Conservation (phyloP, 2,113 vertebrate species). For the Amphiprion ocellaris region DNA sequence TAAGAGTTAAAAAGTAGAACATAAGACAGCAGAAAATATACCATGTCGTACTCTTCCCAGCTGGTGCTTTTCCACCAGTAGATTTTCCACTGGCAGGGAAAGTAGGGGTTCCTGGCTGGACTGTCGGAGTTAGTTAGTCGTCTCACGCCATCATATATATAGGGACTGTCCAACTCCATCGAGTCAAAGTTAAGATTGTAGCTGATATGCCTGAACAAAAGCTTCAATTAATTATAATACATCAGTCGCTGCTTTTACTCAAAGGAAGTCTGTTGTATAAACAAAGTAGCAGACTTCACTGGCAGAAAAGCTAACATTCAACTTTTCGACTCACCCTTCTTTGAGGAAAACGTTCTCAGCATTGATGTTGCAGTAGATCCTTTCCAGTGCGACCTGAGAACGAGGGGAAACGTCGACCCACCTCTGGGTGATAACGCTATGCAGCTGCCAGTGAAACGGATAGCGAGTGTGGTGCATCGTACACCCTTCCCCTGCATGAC, state of each 20-base stretch:
- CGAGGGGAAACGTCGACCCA: conserved; percentile 54
- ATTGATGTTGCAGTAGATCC: conserved; percentile 62
- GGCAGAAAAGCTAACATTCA: no score
- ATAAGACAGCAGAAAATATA: not conserved
- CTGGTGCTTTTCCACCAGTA: conserved; percentile 51
- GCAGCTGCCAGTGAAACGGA: conserved; percentile 78
- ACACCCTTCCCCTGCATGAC: conserved; percentile 20
- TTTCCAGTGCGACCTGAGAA: conserved; percentile 65
- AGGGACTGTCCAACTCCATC: conserved; percentile 31
- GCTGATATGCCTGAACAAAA: not conserved
- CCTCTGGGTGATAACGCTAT: not conserved
- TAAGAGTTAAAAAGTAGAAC: not conserved
- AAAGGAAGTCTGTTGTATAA: no score
- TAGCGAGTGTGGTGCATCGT: conserved; percentile 72
- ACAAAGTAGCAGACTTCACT: no score
- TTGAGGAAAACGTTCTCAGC: not conserved
- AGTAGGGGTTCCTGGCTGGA: conserved; percentile 32
- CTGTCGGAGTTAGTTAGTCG: conserved; percentile 68
- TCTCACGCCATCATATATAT: conserved; percentile 42
- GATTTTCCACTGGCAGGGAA: conserved; percentile 54
- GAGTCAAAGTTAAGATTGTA: conserved; percentile 50
- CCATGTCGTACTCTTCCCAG: conserved; percentile 62
- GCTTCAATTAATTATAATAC: no score
- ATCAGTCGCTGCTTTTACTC: no score
- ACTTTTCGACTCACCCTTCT: conserved; percentile 42